Conservation (phyloP, 2,113 vertebrate genomes). For the Myrmophylax atrothorax region DNA sequence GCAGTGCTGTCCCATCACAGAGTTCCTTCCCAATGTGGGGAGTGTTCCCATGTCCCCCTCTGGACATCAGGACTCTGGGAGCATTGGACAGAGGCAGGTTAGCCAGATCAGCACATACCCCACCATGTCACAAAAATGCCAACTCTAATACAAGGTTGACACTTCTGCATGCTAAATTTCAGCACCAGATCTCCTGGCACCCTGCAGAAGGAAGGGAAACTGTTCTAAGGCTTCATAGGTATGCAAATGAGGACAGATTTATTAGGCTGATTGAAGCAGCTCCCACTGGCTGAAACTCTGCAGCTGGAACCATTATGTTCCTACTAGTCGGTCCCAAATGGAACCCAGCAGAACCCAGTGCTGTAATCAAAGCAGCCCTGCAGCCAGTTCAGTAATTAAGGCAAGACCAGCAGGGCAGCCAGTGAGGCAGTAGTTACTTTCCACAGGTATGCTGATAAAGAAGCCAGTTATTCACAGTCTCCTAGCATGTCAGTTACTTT, state of each 20-base stretch:
- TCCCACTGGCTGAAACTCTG: neutral
- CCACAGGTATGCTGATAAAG: neutral
- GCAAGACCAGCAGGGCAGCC: neutral
- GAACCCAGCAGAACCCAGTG: neutral
- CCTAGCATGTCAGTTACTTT: neutral
- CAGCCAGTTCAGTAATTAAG: neutral
- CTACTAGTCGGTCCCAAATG: neutral
- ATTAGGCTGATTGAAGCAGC: neutral
- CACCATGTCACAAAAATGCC: neutral
- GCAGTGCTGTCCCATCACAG: neutral
- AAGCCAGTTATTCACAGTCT: constrained; percentile 5
- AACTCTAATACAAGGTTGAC: neutral
- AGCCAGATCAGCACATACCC: neutral
- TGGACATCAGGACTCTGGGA: neutral
- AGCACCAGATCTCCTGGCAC: neutral
- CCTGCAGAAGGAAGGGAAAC: neutral
- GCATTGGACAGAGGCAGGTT: neutral
- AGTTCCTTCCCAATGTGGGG: neutral
- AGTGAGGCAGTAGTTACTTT: neutral
- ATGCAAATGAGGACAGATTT: neutral
- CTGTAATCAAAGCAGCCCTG: neutral
- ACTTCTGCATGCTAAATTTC: neutral
- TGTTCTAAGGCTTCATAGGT: neutral
- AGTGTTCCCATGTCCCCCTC: neutral
- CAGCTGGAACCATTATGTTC: neutral